A percentile compares a stretch with the other conserved stretches of the same genome.
Evolutionary conservation across 2,888 invertebrate species (phyloP).

Genomic region (Ptilodon capucinus): DNA sequence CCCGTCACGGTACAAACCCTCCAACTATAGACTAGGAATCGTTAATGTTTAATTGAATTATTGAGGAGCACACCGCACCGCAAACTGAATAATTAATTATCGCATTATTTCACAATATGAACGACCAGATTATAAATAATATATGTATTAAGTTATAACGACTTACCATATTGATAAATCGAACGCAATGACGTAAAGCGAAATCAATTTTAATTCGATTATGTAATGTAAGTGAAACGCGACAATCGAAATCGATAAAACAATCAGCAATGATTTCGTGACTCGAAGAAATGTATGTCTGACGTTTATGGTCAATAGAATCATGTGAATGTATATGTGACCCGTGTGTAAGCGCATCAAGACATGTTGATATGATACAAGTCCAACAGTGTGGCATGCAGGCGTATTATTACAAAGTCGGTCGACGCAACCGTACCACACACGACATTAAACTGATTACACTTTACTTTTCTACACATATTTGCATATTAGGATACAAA

Average conservation of each 20-base stretch:
- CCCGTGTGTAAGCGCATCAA: background rate
- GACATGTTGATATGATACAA: background rate
- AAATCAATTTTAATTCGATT: too few species aligned
- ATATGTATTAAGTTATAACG: too few species aligned
- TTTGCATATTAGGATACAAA: background rate
- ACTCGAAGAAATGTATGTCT: too few species aligned
- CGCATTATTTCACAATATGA: background rate
- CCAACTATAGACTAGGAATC: background rate
- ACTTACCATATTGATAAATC: too few species aligned
- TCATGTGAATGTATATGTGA: background rate
- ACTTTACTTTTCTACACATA: background rate
- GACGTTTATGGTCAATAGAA: too few species aligned
- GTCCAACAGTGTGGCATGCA: constrained; percentile 41
- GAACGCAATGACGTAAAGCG: too few species aligned
- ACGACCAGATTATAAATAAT: background rate
- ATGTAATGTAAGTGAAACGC: too few species aligned
- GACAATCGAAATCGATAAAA: too few species aligned
- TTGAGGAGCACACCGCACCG: constrained; percentile 14
- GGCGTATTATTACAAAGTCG: constrained; percentile 13
- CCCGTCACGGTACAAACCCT: background rate
- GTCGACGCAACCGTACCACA: constrained; percentile 18
- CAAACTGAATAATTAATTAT: background rate
- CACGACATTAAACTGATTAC: constrained; percentile 10
- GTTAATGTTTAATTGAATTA: constrained; percentile 21
- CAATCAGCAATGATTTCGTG: too few species aligned